These are phyloP conservation scores for Pogonophryne albipinna DNA, from an alignment of 2,797 vertebrate species.

Conservation along the genomic window DNA sequence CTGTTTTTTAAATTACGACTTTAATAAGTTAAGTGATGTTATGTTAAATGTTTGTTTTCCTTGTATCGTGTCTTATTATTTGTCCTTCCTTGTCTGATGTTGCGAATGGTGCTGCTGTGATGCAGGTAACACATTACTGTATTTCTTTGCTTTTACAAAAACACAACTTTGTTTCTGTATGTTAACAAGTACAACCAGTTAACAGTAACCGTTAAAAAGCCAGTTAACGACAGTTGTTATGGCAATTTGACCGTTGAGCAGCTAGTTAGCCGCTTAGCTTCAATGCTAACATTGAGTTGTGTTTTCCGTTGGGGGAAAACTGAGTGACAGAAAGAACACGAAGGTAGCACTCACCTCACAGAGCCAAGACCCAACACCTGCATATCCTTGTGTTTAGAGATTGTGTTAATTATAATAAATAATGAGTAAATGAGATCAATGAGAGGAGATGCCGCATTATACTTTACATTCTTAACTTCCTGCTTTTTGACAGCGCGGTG, in stretches of 20 bases:
- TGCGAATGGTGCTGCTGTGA: too few relatives aligned
- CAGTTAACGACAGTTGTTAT: slow-evolving; percentile 1
- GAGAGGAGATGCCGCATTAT: slow-evolving; percentile 63
- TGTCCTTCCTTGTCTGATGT: too few relatives aligned
- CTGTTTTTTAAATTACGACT: background rate
- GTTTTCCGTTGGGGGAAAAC: slow-evolving; percentile 14
- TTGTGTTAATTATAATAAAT: slow-evolving; percentile 41
- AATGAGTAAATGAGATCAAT: slow-evolving; percentile 67
- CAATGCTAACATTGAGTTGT: slow-evolving; percentile 39
- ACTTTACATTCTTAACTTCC: slow-evolving; percentile 80
- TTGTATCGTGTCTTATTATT: too few relatives aligned
- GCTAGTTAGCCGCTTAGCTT: slow-evolving; percentile 48
- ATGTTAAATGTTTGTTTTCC: too few relatives aligned
- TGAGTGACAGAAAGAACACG: background rate
- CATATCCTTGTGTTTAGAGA: slow-evolving; percentile 19
- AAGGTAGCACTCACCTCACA: slow-evolving; percentile 70
- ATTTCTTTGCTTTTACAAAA: too few relatives aligned
- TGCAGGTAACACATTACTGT: too few relatives aligned
- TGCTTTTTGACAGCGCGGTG: slow-evolving; percentile 82
- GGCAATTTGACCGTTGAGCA: slow-evolving; percentile 18
- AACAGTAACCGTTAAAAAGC: background rate
- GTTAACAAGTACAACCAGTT: background rate
- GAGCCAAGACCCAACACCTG: slow-evolving; percentile 39
- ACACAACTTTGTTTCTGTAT: background rate
- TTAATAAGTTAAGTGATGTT: too few relatives aligned